Conservation (phyloP, 1,140 invertebrate species). For the Drosophila insularis region DNA sequence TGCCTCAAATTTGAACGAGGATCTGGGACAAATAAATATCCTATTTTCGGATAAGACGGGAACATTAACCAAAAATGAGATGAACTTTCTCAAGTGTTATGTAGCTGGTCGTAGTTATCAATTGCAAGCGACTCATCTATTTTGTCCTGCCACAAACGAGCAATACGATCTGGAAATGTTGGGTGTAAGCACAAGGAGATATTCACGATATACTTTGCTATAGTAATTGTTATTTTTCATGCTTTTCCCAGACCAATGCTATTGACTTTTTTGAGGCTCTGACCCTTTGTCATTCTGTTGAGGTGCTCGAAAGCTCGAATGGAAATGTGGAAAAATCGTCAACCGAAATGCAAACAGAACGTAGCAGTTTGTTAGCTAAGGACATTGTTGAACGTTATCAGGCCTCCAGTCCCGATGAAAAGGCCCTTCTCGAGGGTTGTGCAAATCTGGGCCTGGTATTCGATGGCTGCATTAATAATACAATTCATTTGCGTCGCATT, state of each 20-base stretch:
- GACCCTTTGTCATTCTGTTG: slow-evolving; percentile 90
- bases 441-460: slow-evolving; percentile 88
- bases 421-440: slow-evolving; percentile 91
- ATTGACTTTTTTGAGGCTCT: slow-evolving; percentile 87
- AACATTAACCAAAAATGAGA: slow-evolving; percentile 97
- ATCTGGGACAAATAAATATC: slow-evolving; percentile 97
- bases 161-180: slow-evolving; percentile 78
- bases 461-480: slow-evolving; percentile 83
- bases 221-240: neutral
- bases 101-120: slow-evolving; percentile 92
- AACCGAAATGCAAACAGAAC: slow-evolving; percentile 21
- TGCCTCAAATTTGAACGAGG: slow-evolving; percentile 99
- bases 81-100: slow-evolving; percentile 98
- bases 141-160: slow-evolving; percentile 78
- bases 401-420: slow-evolving; percentile 92
- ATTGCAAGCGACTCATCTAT: slow-evolving; percentile 62
- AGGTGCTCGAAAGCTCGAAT: slow-evolving; percentile 84
- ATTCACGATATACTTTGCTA: neutral
- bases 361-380: slow-evolving; percentile 26
- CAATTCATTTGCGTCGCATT: slow-evolving; percentile 42
- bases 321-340: neutral
- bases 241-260: slow-evolving; percentile 34
- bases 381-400: slow-evolving; percentile 80
- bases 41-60: slow-evolving; percentile 98
- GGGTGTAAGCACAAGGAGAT: slow-evolving; percentile 52